Evolutionary conservation across 2,888 invertebrate genomes (phyloP), one percentile per base, ranked within the genome.

Genomic region (Dastarcus helophoroides): DNA sequence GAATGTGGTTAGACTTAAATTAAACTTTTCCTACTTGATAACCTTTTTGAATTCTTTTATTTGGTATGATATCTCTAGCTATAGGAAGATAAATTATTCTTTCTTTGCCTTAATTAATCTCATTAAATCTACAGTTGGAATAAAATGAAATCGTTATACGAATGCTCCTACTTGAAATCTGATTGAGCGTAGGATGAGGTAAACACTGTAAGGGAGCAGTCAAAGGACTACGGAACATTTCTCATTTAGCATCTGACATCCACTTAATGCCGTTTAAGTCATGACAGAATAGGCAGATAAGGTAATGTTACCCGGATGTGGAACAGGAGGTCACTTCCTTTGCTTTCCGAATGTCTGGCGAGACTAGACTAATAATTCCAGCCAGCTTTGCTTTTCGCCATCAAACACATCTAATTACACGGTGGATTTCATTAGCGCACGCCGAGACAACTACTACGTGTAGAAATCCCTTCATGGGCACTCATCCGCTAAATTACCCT

Each of bases 351-450:
- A 31, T 22, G 29, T 32, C 36, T 29, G 25, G 21, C 13, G 26
- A 29, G 12, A 28, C 26, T 35, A 14, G 12, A 15, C 26, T 27
- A 32, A 32, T 32, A 32, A 26, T 22, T 22, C 29, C 12, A 16
- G 11, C 33, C 25, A 33, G 24, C 33, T 29, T 23, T 33, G 23
- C 29, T 24, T 19, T 25, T 33, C 33, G 38, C 41, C 41, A 43
- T 41, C 41, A 38, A 43, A 41, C 38, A 43, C 41, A 43, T 41
- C 43, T 43, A 43, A 43, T 43, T 43, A 43, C 40, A 33, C 29
- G 25, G 30, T 38, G 40, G 41, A 35, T 41, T 43, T 43, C 43
- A 43, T 43, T 43, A 43, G 43, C 34, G 9, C 24, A 5, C 6
- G 24, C 24, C 24, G 9, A 23, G 24, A 23, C 11, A n/a, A n/a